Evolutionary conservation across 2,888 invertebrate genomes (phyloP).

Genomic region (Andricus quercusramuli): DNA sequence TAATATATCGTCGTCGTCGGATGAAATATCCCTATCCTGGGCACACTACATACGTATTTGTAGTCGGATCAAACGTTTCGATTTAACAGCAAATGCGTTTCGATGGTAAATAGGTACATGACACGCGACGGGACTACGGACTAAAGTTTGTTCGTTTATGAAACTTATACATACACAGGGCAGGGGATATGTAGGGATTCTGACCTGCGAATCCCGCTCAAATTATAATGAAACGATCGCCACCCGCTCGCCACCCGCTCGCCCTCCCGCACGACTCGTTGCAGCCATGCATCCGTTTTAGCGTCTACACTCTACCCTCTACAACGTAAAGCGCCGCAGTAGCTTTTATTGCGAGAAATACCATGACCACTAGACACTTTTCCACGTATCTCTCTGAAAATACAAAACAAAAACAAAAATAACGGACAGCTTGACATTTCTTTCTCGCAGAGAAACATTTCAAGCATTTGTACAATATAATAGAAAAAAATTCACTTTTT

Average conservation of each 20-base stretch:
- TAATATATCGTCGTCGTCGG: not conserved
- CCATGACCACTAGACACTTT: not conserved
- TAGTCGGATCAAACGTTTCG: conserved; percentile 47
- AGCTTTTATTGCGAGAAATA: no score
- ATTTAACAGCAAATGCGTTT: conserved; percentile 47
- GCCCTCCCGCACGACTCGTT: no score
- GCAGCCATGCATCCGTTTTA: no score
- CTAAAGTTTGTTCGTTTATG: conserved; percentile 31
- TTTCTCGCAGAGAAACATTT: not conserved
- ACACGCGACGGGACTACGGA: conserved; percentile 18
- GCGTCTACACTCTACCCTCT: no score
- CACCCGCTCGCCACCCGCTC: no score
- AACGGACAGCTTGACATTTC: not conserved
- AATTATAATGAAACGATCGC: conserved; percentile 18
- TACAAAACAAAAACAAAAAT: not conserved
- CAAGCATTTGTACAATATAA: no score
- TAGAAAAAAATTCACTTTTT: no score
- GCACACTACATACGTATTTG: not conserved
- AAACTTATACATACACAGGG: conserved; percentile 6
- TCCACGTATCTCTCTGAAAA: not conserved
- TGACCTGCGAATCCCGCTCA: not conserved
- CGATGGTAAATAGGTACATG: conserved; percentile 27
- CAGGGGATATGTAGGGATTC: not conserved
- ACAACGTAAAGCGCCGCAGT: no score
- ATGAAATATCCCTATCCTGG: conserved; percentile 5